Percentiles rank a stretch among this genome's conserved stretches.
Evolutionary conservation across 2,888 invertebrate genomes (phyloP).

Genomic region (Pollenia angustigena): DNA sequence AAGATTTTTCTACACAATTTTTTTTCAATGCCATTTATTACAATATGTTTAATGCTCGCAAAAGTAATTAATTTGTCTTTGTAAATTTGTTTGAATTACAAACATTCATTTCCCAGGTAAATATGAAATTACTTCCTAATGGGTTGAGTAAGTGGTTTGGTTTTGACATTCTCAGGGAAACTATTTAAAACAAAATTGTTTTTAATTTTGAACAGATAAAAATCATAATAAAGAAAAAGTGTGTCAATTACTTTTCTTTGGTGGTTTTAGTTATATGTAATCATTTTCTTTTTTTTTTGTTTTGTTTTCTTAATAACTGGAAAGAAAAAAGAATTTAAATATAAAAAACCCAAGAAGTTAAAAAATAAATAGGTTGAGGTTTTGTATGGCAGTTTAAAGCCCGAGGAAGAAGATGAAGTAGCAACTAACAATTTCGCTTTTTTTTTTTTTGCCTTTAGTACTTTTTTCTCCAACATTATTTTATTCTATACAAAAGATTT

Average conservation of each 20-base stretch:
- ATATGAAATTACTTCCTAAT: not conserved
- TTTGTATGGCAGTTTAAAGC: slow-evolving; percentile 27
- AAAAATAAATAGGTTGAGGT: slow-evolving; percentile 72
- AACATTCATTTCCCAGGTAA: not conserved
- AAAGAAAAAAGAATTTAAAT: slow-evolving; percentile 44
- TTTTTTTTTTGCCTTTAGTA: slow-evolving; percentile 19
- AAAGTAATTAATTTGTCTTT: slow-evolving; percentile 44
- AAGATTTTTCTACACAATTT: slow-evolving; percentile 40
- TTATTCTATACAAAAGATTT: slow-evolving; percentile 45
- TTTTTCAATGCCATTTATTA: slow-evolving; percentile 28
- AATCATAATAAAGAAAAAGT: slow-evolving; percentile 63
- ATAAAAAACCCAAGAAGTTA: slow-evolving; percentile 4
- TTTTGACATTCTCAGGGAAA: slow-evolving; percentile 35
- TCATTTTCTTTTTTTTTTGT: slow-evolving; percentile 14
- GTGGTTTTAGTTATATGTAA: slow-evolving; percentile 44
- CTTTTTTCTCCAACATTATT: slow-evolving; percentile 16
- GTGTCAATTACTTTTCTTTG: slow-evolving; percentile 69
- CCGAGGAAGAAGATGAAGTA: not conserved
- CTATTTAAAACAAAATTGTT: slow-evolving; percentile 1
- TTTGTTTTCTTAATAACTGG: slow-evolving; percentile 38
- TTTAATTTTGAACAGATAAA: slow-evolving; percentile 37
- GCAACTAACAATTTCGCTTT: slow-evolving; percentile 18
- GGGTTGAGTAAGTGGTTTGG: not conserved
- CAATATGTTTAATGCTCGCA: not conserved
- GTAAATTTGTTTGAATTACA: not conserved